Conservation (phyloP, 2,113 vertebrate genomes). For the Colinus virginianus region DNA sequence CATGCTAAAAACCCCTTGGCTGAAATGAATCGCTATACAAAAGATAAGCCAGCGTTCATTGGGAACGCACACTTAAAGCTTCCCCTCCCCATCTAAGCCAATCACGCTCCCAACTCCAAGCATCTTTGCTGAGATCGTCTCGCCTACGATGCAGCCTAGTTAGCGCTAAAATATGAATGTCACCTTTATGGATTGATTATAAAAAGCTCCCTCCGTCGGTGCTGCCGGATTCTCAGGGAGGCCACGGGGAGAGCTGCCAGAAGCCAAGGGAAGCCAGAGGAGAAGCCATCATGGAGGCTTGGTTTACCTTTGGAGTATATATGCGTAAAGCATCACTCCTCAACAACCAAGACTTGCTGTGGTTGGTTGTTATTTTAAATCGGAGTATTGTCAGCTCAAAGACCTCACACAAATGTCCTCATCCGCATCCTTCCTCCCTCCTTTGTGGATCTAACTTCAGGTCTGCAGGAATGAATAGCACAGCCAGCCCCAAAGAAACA, state of each 20-base stretch:
- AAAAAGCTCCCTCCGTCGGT: slow-evolving; percentile 19
- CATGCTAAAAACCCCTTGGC: background rate
- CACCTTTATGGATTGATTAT: slow-evolving; percentile 52
- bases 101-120: slow-evolving; percentile 34
- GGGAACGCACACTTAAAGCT: background rate
- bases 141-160: slow-evolving; percentile 33
- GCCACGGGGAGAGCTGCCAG: slow-evolving; percentile 13
- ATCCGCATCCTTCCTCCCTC: slow-evolving; percentile 21
- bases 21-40: background rate
- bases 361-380: background rate
- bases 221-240: background rate
- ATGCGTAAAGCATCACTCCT: background rate
- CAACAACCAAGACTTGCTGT: background rate
- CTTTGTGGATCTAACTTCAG: slow-evolving; percentile 37
- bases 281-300: slow-evolving; percentile 61
- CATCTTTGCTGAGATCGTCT: slow-evolving; percentile 59
- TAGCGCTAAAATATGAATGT: slow-evolving; percentile 69
- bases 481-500: slow-evolving; percentile 7
- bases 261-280: slow-evolving; percentile 16
- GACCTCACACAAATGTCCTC: background rate
- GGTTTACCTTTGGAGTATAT: slow-evolving; percentile 24
- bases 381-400: background rate
- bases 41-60: background rate
- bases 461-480: background rate
- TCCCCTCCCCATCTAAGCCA: slow-evolving; percentile 51